phyloP scores from a whole-genome alignment of 2,113 vertebrate species.

The Myotis yumanensis region DNA sequence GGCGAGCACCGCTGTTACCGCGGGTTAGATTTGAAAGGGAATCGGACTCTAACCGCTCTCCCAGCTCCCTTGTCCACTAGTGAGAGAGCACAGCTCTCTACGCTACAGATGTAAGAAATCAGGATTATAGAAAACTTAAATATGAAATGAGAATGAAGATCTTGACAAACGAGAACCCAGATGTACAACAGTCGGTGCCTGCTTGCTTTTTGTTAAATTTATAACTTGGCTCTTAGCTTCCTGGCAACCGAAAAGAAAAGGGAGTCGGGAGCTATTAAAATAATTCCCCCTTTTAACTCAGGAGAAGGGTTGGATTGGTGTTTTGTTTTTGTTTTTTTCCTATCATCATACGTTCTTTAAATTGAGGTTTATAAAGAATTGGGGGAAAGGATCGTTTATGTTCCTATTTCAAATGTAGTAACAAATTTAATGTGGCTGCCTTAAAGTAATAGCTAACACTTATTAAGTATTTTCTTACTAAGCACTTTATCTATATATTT shows the following conservation, averaged over 20 bases:
- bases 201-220: background rate
- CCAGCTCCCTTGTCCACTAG: too few relatives aligned
- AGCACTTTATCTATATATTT: background rate
- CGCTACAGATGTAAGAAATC: background rate
- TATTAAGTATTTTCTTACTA: background rate
- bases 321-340: background rate
- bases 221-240: background rate
- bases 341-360: background rate
- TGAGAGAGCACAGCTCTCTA: background rate
- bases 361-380: constrained; percentile 23
- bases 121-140: background rate
- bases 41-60: background rate
- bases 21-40: too few relatives aligned
- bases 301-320: background rate
- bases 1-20: rapidly evolving
- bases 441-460: background rate
- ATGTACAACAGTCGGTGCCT: background rate
- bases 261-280: background rate
- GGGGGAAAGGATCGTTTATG: background rate
- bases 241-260: background rate
- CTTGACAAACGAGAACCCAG: background rate
- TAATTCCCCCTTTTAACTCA: background rate
- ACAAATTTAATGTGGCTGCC: background rate
- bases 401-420: background rate
- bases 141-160: background rate